A percentile compares a stretch with the other conserved stretches of the same genome.
Conservation (phyloP, 2,113 vertebrate genomes). For the Ophthalmolycus amberensis region DNA sequence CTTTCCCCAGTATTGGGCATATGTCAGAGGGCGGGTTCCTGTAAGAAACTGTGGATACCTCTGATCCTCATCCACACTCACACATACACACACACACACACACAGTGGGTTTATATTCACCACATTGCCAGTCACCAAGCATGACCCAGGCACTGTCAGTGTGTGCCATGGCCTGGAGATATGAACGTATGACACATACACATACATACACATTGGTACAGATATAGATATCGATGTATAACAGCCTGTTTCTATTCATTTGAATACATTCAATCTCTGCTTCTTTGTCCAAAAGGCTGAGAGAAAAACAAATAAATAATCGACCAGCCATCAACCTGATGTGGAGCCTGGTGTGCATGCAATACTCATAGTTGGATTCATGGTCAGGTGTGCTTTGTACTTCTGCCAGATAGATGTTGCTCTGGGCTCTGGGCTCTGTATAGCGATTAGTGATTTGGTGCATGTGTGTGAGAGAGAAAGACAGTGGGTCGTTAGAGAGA, state of each 20-base stretch:
- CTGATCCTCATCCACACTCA: constrained; percentile 1
- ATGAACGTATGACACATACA: too few relatives aligned
- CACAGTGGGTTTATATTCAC: constrained; percentile 9
- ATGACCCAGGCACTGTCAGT: constrained; percentile 16
- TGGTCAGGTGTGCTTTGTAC: constrained; percentile 78
- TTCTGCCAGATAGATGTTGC: constrained; percentile 69
- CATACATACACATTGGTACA: too few relatives aligned
- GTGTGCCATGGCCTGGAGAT: neutral
- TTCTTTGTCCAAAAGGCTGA: constrained; percentile 22
- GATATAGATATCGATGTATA: neutral
- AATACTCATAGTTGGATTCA: constrained; percentile 72
- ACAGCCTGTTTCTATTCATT: constrained; percentile 50
- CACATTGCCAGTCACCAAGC: constrained; percentile 8
- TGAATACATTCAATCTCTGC: constrained; percentile 23
- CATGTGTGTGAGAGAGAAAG: constrained; percentile 21
- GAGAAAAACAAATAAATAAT: constrained; percentile 17
- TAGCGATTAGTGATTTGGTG: constrained; percentile 43
- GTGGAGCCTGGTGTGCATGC: constrained; percentile 49
- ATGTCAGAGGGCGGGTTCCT: constrained; percentile 34
- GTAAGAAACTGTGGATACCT: constrained; percentile 25
- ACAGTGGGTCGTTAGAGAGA: neutral
- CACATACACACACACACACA: neutral
- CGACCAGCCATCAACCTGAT: constrained; percentile 59
- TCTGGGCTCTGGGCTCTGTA: constrained; percentile 63
- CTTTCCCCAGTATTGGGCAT: constrained; percentile 54